phyloP scores from a whole-genome alignment of 2,888 invertebrate genomes.

The Platerodrilus igneus region DNA sequence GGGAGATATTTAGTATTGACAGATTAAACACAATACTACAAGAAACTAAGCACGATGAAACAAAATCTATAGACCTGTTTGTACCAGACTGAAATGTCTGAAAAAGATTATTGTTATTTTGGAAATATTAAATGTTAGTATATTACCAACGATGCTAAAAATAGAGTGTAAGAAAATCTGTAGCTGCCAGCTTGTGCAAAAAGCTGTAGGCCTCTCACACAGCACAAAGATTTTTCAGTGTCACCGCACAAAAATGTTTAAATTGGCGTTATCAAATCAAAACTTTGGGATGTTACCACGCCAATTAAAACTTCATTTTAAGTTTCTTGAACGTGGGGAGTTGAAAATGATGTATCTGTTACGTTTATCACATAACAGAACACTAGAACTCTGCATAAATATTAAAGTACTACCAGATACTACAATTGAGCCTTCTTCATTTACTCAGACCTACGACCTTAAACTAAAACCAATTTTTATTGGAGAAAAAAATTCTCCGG shows the following conservation, averaged over 20 bases:
- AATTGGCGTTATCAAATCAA: conserved; percentile 35
- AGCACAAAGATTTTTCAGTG: conserved; percentile 39
- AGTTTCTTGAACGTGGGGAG: conserved; percentile 36
- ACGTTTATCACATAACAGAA: conserved; percentile 40
- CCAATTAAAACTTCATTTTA: conserved; percentile 39
- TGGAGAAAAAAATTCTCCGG: conserved; percentile 36
- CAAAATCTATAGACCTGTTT: conserved; percentile 29
- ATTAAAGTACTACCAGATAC: conserved; percentile 31
- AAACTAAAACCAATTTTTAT: conserved; percentile 37
- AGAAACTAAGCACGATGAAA: conserved; percentile 31
- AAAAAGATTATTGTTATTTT: conserved; percentile 36
- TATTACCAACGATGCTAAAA: conserved; percentile 32
- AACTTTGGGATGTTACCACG: conserved; percentile 40
- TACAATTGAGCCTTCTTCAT: conserved; percentile 29
- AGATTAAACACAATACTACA: too few relatives aligned
- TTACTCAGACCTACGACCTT: conserved; percentile 26
- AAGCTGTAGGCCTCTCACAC: conserved; percentile 32
- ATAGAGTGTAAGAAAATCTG: conserved; percentile 42
- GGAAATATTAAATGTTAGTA: conserved; percentile 38
- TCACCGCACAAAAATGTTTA: conserved; percentile 39
- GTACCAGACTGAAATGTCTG: conserved; percentile 38
- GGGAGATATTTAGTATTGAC: conserved; percentile 44
- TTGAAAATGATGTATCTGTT: conserved; percentile 42
- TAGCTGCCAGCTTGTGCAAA: conserved; percentile 36
- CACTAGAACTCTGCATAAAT: conserved; percentile 33